Evolutionary conservation across 2,113 vertebrate species (phyloP).

Genomic region (Anarhynchus alexandrinus): DNA sequence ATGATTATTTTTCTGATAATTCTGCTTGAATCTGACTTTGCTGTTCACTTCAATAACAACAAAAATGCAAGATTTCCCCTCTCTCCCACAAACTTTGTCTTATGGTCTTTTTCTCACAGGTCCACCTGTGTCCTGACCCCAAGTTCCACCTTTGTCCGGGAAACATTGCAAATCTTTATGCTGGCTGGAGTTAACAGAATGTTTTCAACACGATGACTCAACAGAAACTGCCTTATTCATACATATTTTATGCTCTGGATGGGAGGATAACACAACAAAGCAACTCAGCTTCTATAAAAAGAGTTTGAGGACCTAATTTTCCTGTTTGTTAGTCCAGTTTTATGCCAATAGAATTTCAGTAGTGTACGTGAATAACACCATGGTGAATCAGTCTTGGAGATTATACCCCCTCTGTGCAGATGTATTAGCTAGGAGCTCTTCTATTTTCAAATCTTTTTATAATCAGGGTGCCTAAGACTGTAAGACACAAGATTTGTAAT

Average conservation of each 20-base stretch:
- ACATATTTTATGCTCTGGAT: constrained; percentile 12
- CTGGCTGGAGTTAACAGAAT: background rate
- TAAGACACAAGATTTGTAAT: background rate
- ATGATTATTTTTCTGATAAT: background rate
- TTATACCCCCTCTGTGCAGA: background rate
- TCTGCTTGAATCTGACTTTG: background rate
- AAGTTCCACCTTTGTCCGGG: background rate
- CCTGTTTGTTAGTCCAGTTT: background rate
- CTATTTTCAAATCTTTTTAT: background rate
- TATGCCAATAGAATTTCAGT: background rate
- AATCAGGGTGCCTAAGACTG: background rate
- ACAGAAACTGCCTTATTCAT: constrained; percentile 29
- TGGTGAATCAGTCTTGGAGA: background rate
- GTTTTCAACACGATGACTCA: background rate
- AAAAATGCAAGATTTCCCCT: background rate
- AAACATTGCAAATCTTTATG: background rate
- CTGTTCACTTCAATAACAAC: background rate
- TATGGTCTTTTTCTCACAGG: background rate
- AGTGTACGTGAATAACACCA: background rate
- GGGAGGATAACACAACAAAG: background rate
- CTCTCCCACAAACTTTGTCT: background rate
- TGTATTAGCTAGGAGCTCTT: background rate
- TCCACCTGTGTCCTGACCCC: background rate
- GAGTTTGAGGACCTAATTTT: constrained; percentile 14
- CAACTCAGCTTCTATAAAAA: background rate